Percentiles rank a stretch among this genome's conserved stretches.
Conservation (phyloP, 2,113 vertebrate species). For the Protomyctophum bolini region DNA sequence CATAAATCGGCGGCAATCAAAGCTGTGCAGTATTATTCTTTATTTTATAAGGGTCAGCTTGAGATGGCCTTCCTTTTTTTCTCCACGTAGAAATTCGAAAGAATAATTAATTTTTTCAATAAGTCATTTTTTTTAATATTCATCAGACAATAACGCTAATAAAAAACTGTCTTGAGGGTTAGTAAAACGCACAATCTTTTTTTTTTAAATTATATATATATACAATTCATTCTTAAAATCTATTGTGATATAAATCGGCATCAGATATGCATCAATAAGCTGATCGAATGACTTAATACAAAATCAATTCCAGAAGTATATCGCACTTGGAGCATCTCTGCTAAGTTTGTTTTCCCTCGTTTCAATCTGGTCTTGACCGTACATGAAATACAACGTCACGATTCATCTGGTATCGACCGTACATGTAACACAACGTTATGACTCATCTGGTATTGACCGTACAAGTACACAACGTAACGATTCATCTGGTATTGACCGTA, state of each 20-base stretch:
- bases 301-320: slow-evolving; percentile 21
- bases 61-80: slow-evolving; percentile 42
- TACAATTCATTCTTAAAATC: slow-evolving; percentile 39
- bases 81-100: slow-evolving; percentile 49
- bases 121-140: slow-evolving; percentile 42
- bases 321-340: slow-evolving; percentile 48
- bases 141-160: slow-evolving; percentile 21
- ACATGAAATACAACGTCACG: background rate
- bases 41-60: slow-evolving; percentile 40
- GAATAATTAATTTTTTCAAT: too few species aligned
- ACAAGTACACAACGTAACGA: background rate
- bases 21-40: slow-evolving; percentile 27
- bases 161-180: background rate
- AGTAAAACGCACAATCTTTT: slow-evolving; percentile 50
- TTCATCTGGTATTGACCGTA: slow-evolving; percentile 39
- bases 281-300: background rate
- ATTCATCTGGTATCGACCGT: too few species aligned
- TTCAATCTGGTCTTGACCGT: slow-evolving; percentile 37
- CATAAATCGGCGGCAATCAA: slow-evolving; percentile 10
- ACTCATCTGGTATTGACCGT: slow-evolving; percentile 41
- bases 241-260: slow-evolving; percentile 40
- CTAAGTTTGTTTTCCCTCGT: slow-evolving; percentile 38
- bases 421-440: background rate
- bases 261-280: slow-evolving; percentile 3
- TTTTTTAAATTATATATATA: slow-evolving; percentile 49